Evolutionary conservation across 2,888 invertebrate species (phyloP).

Genomic region (Coecobrya sp.): DNA sequence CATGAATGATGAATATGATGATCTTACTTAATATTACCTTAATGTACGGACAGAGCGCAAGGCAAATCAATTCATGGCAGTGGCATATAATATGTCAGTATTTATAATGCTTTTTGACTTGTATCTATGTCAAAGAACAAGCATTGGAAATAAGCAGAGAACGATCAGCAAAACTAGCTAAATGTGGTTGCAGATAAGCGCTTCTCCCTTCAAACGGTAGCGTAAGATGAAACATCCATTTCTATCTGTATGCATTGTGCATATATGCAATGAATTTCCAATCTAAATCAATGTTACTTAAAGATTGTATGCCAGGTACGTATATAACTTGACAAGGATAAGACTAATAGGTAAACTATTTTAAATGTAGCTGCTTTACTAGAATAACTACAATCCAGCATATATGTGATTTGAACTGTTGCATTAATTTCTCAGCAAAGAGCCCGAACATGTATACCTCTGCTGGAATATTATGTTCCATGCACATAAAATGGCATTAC

Average conservation of each 20-base stretch:
- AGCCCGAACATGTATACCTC: no score
- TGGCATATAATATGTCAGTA: neutral
- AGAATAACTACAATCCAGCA: no score
- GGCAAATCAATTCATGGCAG: neutral
- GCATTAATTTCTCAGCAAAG: no score
- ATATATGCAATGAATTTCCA: neutral
- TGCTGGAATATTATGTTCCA: no score
- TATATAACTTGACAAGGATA: neutral
- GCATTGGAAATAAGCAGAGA: neutral
- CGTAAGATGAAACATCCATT: neutral
- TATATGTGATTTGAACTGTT: no score
- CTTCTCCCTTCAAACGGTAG: neutral
- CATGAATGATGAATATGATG: neutral
- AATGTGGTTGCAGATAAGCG: constrained; percentile 5
- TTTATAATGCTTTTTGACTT: neutral
- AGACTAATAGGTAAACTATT: neutral
- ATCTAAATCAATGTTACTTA: neutral
- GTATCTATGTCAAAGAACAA: neutral
- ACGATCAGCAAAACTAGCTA: neutral
- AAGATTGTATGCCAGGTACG: neutral
- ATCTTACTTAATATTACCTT: neutral
- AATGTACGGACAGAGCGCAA: neutral
- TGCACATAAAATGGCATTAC: no score
- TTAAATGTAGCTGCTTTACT: neutral
- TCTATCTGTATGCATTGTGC: neutral